Percentiles rank a stretch among this genome's conserved stretches.
Conservation (phyloP, 2,888 invertebrate genomes). For the Caenorhabditis afra region DNA sequence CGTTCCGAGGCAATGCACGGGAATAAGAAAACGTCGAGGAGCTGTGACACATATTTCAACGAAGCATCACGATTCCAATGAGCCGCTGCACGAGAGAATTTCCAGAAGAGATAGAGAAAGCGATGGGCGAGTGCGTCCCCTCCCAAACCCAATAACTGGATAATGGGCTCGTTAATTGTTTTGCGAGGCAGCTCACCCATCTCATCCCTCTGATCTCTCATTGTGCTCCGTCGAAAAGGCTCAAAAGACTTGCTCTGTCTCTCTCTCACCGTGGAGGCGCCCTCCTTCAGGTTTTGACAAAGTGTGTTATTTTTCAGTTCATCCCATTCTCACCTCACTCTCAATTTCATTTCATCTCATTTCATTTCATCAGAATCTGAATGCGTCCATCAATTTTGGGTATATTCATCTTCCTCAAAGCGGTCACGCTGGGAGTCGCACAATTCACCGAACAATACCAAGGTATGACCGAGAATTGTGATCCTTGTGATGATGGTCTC, state of each 20-base stretch:
- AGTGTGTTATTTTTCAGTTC: constrained; percentile 2
- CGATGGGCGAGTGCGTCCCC: constrained; percentile 24
- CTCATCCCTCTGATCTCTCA: constrained; percentile 54
- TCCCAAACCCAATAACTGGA: constrained; percentile 55
- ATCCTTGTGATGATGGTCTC: neutral
- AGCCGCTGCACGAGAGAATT: constrained; percentile 17
- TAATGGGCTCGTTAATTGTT: constrained; percentile 64
- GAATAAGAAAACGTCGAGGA: no score
- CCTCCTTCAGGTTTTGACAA: constrained; percentile 23
- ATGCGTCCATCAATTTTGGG: constrained; percentile 27
- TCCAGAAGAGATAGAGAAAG: constrained; percentile 43
- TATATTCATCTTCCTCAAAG: constrained; percentile 26
- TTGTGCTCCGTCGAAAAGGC: constrained; percentile 46
- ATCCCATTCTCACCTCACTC: neutral
- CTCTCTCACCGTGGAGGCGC: constrained; percentile 6
- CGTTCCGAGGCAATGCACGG: neutral
- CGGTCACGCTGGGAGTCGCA: constrained; percentile 43
- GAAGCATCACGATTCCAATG: neutral
- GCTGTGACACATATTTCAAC: neutral
- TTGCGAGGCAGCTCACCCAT: constrained; percentile 38
- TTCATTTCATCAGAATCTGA: neutral
- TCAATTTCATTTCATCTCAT: constrained; percentile 4
- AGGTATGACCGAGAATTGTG: constrained; percentile 22
- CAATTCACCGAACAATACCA: constrained; percentile 53
- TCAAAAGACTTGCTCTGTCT: constrained; percentile 17